These are phyloP conservation scores for Drosophila engyochracea DNA, from an alignment of 2,888 invertebrate species.

Conservation along the genomic window DNA sequence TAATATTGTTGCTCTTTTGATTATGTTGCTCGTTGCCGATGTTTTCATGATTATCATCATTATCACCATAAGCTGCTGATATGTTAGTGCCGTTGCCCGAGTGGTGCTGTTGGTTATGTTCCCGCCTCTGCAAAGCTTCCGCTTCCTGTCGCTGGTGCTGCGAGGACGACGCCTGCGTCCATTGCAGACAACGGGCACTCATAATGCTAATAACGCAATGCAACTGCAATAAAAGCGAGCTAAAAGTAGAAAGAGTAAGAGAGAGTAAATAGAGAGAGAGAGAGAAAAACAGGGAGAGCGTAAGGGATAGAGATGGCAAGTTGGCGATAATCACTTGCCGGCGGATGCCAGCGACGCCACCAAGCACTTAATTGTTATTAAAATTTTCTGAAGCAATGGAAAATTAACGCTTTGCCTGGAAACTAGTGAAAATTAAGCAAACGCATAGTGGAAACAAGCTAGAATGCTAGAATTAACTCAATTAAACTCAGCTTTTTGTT, in stretches of 20 bases:
- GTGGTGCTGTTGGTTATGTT: constrained; percentile 58
- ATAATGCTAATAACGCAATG: constrained; percentile 49
- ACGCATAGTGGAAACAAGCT: neutral
- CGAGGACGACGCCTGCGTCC: constrained; percentile 30
- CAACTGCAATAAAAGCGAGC: constrained; percentile 31
- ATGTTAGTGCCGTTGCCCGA: constrained; percentile 60
- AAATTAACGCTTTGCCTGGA: constrained; percentile 20
- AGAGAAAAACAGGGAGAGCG: neutral
- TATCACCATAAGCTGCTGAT: constrained; percentile 69
- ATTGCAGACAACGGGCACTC: constrained; percentile 36
- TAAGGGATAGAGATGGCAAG: constrained; percentile 9
- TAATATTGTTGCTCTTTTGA: constrained; percentile 36
- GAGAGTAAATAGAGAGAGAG: neutral
- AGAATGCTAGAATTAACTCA: neutral
- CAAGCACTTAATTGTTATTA: constrained; percentile 49
- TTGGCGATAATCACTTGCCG: constrained; percentile 28
- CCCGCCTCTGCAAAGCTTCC: constrained; percentile 38
- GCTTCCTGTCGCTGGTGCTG: constrained; percentile 41
- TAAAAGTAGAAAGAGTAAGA: neutral
- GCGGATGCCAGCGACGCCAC: constrained; percentile 26
- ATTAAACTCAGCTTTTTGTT: neutral
- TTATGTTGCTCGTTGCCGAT: constrained; percentile 32
- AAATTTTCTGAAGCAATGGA: constrained; percentile 24
- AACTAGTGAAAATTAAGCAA: constrained; percentile 15
- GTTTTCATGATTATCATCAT: constrained; percentile 29